Conservation (phyloP, 2,888 invertebrate genomes). For the Oscheius onirici region DNA sequence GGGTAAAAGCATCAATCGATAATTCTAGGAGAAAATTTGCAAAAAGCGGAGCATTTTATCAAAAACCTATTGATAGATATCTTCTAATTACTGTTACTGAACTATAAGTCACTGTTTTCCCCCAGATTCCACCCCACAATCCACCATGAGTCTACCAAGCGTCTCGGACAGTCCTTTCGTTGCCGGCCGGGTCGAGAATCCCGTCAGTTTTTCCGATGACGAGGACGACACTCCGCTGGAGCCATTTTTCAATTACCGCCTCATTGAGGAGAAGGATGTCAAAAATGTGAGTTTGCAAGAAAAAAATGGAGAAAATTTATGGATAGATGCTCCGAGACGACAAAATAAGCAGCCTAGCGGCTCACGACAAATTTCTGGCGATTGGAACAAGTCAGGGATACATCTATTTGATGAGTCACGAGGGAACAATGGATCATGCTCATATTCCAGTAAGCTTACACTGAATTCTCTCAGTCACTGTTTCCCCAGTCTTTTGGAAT, state of each 20-base stretch:
- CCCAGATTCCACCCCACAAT: neutral
- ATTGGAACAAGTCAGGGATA: constrained; percentile 64
- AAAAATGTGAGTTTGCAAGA: constrained; percentile 6
- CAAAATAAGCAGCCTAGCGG: constrained; percentile 61
- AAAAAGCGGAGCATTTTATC: too few relatives aligned
- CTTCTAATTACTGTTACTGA: too few relatives aligned
- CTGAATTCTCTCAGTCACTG: too few relatives aligned
- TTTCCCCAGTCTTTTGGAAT: too few relatives aligned
- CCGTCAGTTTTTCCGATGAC: constrained; percentile 15
- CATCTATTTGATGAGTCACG: constrained; percentile 66
- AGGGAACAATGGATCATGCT: constrained; percentile 61
- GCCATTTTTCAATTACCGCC: constrained; percentile 68
- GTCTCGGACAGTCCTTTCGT: neutral
- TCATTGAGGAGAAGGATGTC: constrained; percentile 46
- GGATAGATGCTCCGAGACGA: constrained; percentile 54
- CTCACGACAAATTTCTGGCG: constrained; percentile 69
- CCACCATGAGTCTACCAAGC: neutral
- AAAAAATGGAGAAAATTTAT: neutral
- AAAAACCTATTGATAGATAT: too few relatives aligned
- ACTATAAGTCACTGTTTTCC: too few relatives aligned
- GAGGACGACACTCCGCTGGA: constrained; percentile 58
- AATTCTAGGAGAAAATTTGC: too few relatives aligned
- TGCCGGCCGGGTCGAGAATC: constrained; percentile 4
- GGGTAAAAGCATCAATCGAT: too few relatives aligned
- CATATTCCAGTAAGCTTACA: constrained; percentile 51